Evolutionary conservation across 2,888 invertebrate genomes (phyloP).

Genomic region (Syrphus vitripennis): DNA sequence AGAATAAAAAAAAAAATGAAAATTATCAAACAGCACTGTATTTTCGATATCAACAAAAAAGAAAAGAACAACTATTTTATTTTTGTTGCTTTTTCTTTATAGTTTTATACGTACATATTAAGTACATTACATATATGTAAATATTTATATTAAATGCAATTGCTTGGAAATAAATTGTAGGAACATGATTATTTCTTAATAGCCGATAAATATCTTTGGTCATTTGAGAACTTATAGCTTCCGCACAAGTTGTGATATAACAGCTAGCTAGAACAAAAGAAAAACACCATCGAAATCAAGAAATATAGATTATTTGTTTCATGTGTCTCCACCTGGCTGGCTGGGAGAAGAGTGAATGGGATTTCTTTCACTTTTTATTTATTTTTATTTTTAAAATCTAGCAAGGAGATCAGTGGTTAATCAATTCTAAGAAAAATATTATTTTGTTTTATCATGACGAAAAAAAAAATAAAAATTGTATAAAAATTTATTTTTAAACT

Average conservation of each 20-base stretch:
- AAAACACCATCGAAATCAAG: neutral
- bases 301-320: neutral
- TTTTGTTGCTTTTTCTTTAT: neutral
- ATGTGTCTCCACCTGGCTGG: neutral
- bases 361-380: slow-evolving; percentile 1
- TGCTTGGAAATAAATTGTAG: too few species aligned
- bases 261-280: neutral
- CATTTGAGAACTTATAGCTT: neutral
- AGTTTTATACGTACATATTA: neutral
- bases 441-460: neutral
- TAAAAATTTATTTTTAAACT: neutral
- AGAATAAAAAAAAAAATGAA: neutral
- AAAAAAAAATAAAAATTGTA: neutral
- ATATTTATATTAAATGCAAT: neutral
- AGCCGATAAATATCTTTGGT: neutral
- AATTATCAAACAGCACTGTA: neutral
- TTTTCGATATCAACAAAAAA: neutral
- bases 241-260: neutral
- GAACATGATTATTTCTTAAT: neutral
- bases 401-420: slow-evolving; percentile 8
- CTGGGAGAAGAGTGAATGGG: neutral
- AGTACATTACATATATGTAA: too few species aligned
- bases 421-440: neutral
- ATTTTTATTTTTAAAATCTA: neutral
- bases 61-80: neutral